Conservation (phyloP, 53 echinoderm and acorn worm species). For the Mesocentrotus franciscanus region DNA sequence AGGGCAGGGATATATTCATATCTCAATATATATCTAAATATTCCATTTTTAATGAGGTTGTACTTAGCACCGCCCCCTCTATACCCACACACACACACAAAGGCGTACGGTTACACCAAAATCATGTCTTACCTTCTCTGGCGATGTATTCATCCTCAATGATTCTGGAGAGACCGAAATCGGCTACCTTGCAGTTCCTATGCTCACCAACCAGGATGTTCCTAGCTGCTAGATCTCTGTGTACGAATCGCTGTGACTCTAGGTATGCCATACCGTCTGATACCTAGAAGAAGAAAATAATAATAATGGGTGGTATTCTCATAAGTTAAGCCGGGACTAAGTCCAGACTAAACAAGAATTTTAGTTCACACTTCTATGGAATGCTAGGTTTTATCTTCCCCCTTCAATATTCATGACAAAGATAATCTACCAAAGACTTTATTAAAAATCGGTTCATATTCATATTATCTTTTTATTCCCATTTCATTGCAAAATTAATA, state of each 20-base stretch:
- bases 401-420: no score
- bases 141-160: constrained; percentile 98
- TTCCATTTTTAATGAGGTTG: background rate
- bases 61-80: background rate
- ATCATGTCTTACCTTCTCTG: constrained; percentile 81
- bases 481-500: no score
- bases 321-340: no score
- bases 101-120: background rate
- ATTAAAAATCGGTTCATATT: no score
- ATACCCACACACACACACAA: background rate
- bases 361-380: no score
- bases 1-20: no score
- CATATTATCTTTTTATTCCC: no score
- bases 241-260: constrained; percentile 94
- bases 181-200: constrained; percentile 95
- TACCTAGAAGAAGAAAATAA: constrained; percentile 65
- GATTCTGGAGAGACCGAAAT: constrained; percentile 95
- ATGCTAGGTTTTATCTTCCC: no score
- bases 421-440: no score
- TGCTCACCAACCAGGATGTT: constrained; percentile 96
- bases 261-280: constrained; percentile 98
- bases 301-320: no score
- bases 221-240: constrained; percentile 96
- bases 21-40: background rate
- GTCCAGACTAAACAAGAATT: no score